Percentiles rank a stretch among this genome's conserved stretches.
These are phyloP conservation scores for Bombus polaris DNA, from an alignment of 1,140 invertebrate species.

Conservation along the genomic window DNA sequence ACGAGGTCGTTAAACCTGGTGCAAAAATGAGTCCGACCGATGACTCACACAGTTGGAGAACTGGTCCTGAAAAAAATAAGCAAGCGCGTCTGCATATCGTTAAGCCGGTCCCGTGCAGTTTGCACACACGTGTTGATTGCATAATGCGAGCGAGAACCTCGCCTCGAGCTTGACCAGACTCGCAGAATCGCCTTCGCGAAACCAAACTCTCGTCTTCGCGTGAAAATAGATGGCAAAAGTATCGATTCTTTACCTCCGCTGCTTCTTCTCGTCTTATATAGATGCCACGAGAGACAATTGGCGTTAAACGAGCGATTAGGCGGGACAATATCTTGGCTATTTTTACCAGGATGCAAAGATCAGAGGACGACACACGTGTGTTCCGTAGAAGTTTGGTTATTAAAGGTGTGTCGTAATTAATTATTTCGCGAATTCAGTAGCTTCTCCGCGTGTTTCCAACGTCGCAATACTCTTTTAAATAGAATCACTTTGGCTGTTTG, in stretches of 20 bases:
- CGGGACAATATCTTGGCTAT: not conserved
- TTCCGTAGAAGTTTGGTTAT: not conserved
- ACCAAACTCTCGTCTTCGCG: not conserved
- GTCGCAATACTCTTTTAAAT: too few relatives aligned
- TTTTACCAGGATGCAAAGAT: not conserved
- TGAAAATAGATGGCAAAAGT: not conserved
- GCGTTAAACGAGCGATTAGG: not conserved
- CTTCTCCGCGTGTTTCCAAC: too few relatives aligned
- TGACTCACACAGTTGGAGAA: constrained; percentile 31
- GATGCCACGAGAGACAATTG: not conserved
- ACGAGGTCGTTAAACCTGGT: constrained; percentile 41
- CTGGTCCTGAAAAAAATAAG: constrained; percentile 35
- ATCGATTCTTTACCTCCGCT: not conserved
- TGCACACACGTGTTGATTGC: constrained; percentile 30
- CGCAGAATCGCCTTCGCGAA: not conserved
- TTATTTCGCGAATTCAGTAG: too few relatives aligned
- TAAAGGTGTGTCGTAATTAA: too few relatives aligned
- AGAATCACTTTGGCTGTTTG: too few relatives aligned
- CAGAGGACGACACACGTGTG: too few relatives aligned
- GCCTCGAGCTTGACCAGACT: not conserved
- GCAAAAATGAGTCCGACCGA: constrained; percentile 38
- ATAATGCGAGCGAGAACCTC: constrained; percentile 6
- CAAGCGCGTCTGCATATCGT: constrained; percentile 19
- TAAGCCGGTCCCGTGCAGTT: constrained; percentile 9
- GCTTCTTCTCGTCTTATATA: not conserved